Base-by-base conservation (phyloP, 2,888 invertebrate species). In the Thalpophila matura region DNA sequence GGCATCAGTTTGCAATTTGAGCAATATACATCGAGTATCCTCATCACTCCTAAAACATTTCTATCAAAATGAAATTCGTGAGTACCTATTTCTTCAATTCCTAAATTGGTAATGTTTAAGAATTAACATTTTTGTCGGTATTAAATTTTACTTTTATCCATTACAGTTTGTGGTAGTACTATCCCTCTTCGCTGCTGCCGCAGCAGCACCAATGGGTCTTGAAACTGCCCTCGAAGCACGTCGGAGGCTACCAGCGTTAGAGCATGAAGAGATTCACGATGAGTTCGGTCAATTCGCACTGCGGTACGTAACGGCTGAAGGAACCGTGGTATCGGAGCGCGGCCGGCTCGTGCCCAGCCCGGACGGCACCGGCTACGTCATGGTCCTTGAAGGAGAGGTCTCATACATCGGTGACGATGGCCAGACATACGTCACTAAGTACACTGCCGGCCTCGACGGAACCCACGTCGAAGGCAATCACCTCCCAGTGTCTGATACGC, bases 281-380 rank as follows among this genome's bases (percentile, higher is more conserved):
- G 85, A 87, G 58, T 80, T 78, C 27, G 90, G 91, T 4, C 89
- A 89, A 69, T 90, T 87, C 69, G 80, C 83, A 3, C 79, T 90
- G 2, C 82, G 86, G n/a, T 90, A 90, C 83, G 83, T 88, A 55
- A 90, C 90, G 1, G 90, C 89, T 7, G 88, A 91, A 58, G 88
- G 88, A 29, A 90, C 86, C 29, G 67, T 88, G 2, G 89, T 90
- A 1, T 80, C 77, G 3, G 90, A 90, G 66, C 81, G 81, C 2
- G 90, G 89, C n/a, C 83, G 81, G 16, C 83, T 90, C 0, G 86
- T 90, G 4, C 85, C 87, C n/a, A 83, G 79, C 1, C 67, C 79
- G 1, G 80, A 84, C 12, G 85, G 84, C 3, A 74, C 64, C 4
- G 84, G 72, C 1, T 77, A 86, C 38, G 90, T 89, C 6, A 83